phyloP scores from a whole-genome alignment of 2,113 vertebrate species.

The Monarcha castaneiventris region DNA sequence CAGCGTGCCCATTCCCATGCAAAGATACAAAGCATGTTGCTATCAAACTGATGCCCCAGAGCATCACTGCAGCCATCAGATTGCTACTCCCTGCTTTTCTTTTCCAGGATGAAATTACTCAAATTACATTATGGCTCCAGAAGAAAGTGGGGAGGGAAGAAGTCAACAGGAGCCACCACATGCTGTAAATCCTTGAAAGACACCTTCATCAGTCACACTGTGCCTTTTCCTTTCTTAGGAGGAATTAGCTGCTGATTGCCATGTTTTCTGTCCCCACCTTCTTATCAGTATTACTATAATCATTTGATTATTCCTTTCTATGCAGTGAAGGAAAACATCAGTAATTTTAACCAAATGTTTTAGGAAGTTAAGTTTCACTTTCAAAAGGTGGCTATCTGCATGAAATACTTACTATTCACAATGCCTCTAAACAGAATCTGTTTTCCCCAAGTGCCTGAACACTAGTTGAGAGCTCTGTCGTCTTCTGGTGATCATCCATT shows the following conservation, averaged over 20 bases:
- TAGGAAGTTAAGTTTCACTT: constrained; percentile 21
- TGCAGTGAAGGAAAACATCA: constrained; percentile 25
- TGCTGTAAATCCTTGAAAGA: neutral
- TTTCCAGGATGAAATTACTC: constrained; percentile 14
- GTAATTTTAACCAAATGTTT: constrained; percentile 42
- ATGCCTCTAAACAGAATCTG: constrained; percentile 32
- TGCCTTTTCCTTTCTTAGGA: neutral
- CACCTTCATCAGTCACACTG: neutral
- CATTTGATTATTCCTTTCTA: constrained; percentile 19
- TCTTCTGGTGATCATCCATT: neutral
- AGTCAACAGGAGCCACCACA: neutral
- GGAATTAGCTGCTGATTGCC: neutral
- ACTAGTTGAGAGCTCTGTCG: constrained; percentile 3
- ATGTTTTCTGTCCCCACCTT: neutral
- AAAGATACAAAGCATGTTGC: neutral
- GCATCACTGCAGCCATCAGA: neutral
- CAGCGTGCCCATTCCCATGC: neutral
- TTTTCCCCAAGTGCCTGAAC: neutral
- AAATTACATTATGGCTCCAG: neutral
- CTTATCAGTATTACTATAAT: constrained; percentile 43
- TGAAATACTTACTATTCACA: constrained; percentile 39
- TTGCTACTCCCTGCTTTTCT: neutral
- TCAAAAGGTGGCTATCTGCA: constrained; percentile 10
- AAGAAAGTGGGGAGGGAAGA: neutral
- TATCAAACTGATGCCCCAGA: neutral